Evolutionary conservation across 2,113 vertebrate species (phyloP).

Genomic region (Prionailurus viverrinus): DNA sequence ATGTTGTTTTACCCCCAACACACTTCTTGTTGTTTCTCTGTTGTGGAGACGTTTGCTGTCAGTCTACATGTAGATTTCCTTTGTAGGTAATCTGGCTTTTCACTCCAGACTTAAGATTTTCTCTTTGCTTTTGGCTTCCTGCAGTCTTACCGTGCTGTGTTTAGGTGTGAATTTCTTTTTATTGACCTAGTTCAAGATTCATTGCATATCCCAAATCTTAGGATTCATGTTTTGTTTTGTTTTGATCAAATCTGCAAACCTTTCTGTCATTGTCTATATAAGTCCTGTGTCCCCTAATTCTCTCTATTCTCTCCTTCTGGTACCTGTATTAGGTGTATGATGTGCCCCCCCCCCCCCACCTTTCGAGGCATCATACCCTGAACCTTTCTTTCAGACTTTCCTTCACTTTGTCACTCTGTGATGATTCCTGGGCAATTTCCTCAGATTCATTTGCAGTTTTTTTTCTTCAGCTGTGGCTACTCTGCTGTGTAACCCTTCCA

Average conservation of each 20-base stretch:
- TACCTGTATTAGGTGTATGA: accelerated
- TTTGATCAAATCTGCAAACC: background rate
- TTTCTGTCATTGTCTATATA: background rate
- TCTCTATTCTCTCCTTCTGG: background rate
- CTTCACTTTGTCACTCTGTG: background rate
- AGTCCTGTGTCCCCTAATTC: background rate
- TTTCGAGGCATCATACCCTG: background rate
- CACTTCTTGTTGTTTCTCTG: background rate
- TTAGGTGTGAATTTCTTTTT: slow-evolving; percentile 8
- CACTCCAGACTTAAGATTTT: slow-evolving; percentile 16
- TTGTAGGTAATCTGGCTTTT: background rate
- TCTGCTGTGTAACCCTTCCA: background rate
- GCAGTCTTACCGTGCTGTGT: background rate
- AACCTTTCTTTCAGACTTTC: background rate
- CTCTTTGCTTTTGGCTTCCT: slow-evolving; percentile 5
- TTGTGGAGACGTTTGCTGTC: slow-evolving; percentile 9
- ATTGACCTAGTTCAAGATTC: background rate
- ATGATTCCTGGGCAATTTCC: background rate
- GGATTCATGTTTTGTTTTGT: background rate
- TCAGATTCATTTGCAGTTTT: background rate
- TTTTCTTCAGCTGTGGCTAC: background rate
- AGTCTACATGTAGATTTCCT: background rate
- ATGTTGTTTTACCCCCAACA: background rate
- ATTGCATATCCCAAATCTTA: background rate
- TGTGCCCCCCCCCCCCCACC: too few relatives aligned